Evolutionary conservation across 92 coral and sea anemone genomes (phyloP).

Genomic region (Zoanthus solanderi): DNA sequence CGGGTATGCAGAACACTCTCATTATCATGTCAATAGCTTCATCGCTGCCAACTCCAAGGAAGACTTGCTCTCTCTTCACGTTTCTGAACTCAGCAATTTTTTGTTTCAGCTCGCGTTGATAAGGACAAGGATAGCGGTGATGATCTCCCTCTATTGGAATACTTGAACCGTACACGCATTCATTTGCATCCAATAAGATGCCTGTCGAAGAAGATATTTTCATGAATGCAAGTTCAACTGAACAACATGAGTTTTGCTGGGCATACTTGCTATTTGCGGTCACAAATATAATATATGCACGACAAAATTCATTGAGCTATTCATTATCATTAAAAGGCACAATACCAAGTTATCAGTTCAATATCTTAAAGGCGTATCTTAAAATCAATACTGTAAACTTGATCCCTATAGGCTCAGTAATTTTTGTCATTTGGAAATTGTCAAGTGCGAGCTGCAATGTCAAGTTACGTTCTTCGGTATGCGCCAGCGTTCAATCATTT

Average conservation of each 20-base stretch:
- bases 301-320: not conserved
- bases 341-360: not conserved
- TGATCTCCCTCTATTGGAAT: constrained; percentile 44
- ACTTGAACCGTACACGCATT: constrained; percentile 40
- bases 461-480: no score
- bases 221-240: not conserved
- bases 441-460: no score
- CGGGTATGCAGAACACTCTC: constrained; percentile 54
- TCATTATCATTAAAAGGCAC: not conserved
- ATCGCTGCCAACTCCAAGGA: constrained; percentile 65
- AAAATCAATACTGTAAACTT: no score
- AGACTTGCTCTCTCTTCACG: constrained; percentile 51
- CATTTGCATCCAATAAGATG: constrained; percentile 56
- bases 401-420: not conserved
- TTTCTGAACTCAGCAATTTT: constrained; percentile 55
- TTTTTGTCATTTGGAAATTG: no score
- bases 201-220: not conserved
- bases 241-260: not conserved
- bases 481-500: not conserved
- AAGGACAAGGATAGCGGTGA: constrained; percentile 59
- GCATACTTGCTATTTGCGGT: not conserved
- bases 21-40: constrained; percentile 62
- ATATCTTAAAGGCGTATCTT: no score
- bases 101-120: constrained; percentile 51
- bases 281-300: not conserved